Conservation (phyloP, 2,888 invertebrate genomes). For the Amiota mariae region DNA sequence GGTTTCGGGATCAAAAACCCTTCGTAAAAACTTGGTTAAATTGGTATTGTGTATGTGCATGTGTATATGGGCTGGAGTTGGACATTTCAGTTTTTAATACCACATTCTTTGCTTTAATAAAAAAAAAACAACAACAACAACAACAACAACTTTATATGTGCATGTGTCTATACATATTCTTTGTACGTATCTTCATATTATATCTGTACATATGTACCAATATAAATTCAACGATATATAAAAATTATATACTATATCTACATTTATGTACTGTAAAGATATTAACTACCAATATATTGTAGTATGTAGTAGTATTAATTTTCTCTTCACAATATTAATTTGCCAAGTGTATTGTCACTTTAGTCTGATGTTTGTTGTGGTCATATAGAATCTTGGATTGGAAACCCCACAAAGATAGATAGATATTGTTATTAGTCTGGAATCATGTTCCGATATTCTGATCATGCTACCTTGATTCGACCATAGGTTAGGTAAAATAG, state of each 20-base stretch:
- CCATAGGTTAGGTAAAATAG: no score
- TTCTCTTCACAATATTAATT: no score
- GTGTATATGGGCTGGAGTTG: slow-evolving; percentile 40
- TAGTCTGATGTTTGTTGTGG: no score
- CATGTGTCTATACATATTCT: slow-evolving; percentile 12
- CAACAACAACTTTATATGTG: background rate
- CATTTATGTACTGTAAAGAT: slow-evolving; percentile 11
- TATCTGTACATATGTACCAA: slow-evolving; percentile 31
- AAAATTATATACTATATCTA: slow-evolving; percentile 1
- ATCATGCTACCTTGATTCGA: no score
- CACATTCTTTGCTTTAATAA: slow-evolving; percentile 37
- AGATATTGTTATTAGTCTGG: no score
- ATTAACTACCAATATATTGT: background rate
- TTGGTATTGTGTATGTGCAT: slow-evolving; percentile 22
- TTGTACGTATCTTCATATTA: slow-evolving; percentile 10
- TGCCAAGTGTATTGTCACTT: no score
- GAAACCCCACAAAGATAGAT: no score
- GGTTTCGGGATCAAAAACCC: slow-evolving; percentile 48
- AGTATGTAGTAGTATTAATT: background rate
- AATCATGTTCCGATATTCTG: no score
- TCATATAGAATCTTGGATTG: no score
- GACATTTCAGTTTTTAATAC: slow-evolving; percentile 49
- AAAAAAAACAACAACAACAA: background rate
- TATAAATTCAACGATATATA: slow-evolving; percentile 30
- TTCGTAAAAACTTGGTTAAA: slow-evolving; percentile 49